A percentile compares a stretch with the other conserved stretches of the same genome.
Evolutionary conservation across 2,888 invertebrate species (phyloP).

Genomic region (Dryadula phaetusa): DNA sequence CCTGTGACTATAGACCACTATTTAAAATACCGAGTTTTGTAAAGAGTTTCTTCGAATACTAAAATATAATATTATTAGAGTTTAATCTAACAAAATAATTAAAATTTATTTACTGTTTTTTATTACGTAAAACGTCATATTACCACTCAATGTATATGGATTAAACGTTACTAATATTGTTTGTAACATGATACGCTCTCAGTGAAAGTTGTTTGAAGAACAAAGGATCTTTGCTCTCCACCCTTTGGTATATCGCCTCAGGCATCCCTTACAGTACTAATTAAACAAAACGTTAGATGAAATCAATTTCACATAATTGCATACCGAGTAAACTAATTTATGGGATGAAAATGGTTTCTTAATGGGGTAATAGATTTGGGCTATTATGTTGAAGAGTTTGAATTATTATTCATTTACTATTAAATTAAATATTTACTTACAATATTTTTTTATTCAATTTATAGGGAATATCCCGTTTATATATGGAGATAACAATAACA

Average conservation of each 20-base stretch:
- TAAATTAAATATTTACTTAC: not conserved
- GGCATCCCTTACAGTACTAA: conserved; percentile 36
- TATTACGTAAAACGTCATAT: not conserved
- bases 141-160: not conserved
- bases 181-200: conserved; percentile 12
- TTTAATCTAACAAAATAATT: no score
- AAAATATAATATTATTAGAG: no score
- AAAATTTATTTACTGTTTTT: no score
- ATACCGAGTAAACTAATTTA: conserved; percentile 35
- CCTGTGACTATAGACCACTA: no score
- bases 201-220: conserved; percentile 29
- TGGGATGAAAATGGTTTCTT: conserved; percentile 7
- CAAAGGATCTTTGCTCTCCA: conserved; percentile 35
- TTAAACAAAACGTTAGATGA: conserved; percentile 36
- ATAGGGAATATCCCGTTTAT: no score
- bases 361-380: conserved; percentile 12
- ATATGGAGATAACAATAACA: no score
- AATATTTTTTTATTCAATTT: no score
- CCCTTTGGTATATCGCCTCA: conserved; percentile 34
- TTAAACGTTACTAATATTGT: conserved; percentile 19
- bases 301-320: conserved; percentile 38
- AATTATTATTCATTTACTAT: not conserved
- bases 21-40: no score
- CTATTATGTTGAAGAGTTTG: not conserved
- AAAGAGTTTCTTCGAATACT: no score